These are phyloP conservation scores for Drosophila willistoni DNA, from an alignment of 1,140 invertebrate genomes.

Conservation along the genomic window DNA sequence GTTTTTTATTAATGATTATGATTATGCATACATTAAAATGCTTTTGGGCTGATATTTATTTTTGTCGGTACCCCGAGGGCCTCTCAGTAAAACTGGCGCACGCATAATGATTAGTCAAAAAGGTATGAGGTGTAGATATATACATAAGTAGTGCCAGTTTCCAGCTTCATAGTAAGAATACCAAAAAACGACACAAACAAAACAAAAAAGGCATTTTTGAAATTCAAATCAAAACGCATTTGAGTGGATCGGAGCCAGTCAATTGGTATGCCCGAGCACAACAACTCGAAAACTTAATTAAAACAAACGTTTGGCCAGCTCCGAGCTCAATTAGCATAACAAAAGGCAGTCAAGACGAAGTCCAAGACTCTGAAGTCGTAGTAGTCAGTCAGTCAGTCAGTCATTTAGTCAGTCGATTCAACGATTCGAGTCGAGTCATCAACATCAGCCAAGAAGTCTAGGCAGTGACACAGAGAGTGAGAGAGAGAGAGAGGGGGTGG, in stretches of 20 bases:
- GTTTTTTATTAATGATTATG: conserved; percentile 73
- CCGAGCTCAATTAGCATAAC: conserved; percentile 68
- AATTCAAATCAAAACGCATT: conserved; percentile 64
- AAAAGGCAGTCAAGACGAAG: conserved; percentile 53
- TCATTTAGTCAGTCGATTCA: conserved; percentile 21
- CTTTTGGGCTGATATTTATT: conserved; percentile 21
- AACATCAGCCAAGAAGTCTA: conserved; percentile 31
- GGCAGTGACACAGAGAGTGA: conserved; percentile 13
- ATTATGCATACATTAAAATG: conserved; percentile 64
- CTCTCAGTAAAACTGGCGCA: conserved; percentile 40
- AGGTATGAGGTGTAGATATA: conserved; percentile 10
- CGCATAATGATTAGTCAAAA: conserved; percentile 57
- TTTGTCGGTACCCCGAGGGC: not conserved
- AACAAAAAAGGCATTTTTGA: conserved; percentile 52
- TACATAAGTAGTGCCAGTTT: not conserved
- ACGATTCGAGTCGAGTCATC: conserved; percentile 28
- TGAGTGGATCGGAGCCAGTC: conserved; percentile 37
- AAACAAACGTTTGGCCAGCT: conserved; percentile 74
- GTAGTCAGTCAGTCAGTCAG: conserved; percentile 37
- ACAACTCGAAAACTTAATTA: conserved; percentile 71
- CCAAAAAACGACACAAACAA: conserved; percentile 33
- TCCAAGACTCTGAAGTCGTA: conserved; percentile 57
- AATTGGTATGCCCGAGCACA: conserved; percentile 60
- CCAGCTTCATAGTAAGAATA: conserved; percentile 4
- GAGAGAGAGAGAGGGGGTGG: too few relatives aligned